Base-by-base conservation (phyloP, 2,113 vertebrate species). In the Ciconia boyciana region DNA sequence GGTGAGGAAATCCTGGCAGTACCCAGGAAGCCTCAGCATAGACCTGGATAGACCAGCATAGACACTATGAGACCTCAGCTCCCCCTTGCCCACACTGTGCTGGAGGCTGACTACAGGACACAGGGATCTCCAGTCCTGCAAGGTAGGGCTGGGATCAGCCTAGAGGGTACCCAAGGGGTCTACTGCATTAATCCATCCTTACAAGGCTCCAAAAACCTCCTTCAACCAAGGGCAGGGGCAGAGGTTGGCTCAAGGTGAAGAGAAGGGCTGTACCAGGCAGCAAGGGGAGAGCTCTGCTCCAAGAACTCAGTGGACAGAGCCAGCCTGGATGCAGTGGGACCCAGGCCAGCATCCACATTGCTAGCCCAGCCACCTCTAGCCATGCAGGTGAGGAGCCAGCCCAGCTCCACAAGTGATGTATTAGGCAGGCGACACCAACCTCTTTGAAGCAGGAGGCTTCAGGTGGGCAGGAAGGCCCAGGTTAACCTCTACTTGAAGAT, bases 311-410 rank as follows among this genome's bases (percentile, higher is more conserved):
- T 46, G 16, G 46, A 32, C 74, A 90, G 32, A 83, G 31, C 12
- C 61, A 70, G 8, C 39, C 68, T 14, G n/a, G 70, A 24, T 11
- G 3, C 41, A 61, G 22, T 13, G 4, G 49, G 16, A 66, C 36
- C 10, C 16, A 25, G 21, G 61, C 55, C 81, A 84, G 24, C 52
- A 52, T 2, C 8, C 24, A 12, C 39, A 10, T 2, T 51, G 24
- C 39, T 15, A 64, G 36, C 48, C 44, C 8, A 43, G 18, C 11
- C n/a, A 49, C 31, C 54, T 48, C 79, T 62, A 72, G 55, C 34
- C 9, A 0, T 0, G 5, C 43, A 39, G 16, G 29, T 1, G 8
- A 86, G 18, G n/a, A 54, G 39, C 16, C 58, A 77, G 41, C 41
- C 46, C 91, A 83, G 57, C 41, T 48, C 36, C 49, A 43, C 32